These are phyloP conservation scores for Pharmacophagus antenor DNA, from an alignment of 2,888 invertebrate genomes.

Conservation along the genomic window DNA sequence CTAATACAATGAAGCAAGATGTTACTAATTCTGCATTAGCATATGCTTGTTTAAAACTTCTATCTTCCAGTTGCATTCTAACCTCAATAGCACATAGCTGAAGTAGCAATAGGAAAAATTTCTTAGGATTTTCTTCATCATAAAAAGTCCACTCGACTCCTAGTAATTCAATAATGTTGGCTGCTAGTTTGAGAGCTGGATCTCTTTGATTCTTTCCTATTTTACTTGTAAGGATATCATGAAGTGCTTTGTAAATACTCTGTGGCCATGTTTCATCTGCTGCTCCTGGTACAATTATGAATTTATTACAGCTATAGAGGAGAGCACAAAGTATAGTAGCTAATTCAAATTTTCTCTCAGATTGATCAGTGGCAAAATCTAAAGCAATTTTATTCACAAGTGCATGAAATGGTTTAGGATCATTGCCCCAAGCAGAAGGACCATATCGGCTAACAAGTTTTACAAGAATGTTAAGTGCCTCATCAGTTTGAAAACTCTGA, in stretches of 20 bases:
- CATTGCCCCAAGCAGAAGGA: constrained; percentile 87
- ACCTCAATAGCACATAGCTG: constrained; percentile 96
- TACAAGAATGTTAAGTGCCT: constrained; percentile 90
- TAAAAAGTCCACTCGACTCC: constrained; percentile 92
- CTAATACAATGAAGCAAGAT: constrained; percentile 90
- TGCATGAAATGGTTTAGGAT: constrained; percentile 89
- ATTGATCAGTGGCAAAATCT: constrained; percentile 94
- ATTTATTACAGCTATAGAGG: constrained; percentile 86
- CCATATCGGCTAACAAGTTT: constrained; percentile 87
- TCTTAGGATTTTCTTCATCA: constrained; percentile 89
- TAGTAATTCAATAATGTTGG: constrained; percentile 88
- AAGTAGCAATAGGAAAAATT: constrained; percentile 89
- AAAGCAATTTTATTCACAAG: constrained; percentile 90
- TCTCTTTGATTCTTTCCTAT: constrained; percentile 93
- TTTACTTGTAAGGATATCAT: constrained; percentile 92
- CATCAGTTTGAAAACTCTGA: constrained; percentile 94
- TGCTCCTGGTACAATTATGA: constrained; percentile 82
- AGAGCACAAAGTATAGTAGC: constrained; percentile 89
- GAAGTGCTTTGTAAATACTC: constrained; percentile 89
- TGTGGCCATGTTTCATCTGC: constrained; percentile 90
- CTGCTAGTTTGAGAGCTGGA: constrained; percentile 91
- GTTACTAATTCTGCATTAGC: constrained; percentile 89
- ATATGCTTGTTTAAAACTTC: constrained; percentile 89
- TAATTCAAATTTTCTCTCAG: constrained; percentile 93
- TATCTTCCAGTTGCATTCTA: constrained; percentile 95